phyloP scores from a whole-genome alignment of 2,797 vertebrate species.

The Decapterus maruadsi region DNA sequence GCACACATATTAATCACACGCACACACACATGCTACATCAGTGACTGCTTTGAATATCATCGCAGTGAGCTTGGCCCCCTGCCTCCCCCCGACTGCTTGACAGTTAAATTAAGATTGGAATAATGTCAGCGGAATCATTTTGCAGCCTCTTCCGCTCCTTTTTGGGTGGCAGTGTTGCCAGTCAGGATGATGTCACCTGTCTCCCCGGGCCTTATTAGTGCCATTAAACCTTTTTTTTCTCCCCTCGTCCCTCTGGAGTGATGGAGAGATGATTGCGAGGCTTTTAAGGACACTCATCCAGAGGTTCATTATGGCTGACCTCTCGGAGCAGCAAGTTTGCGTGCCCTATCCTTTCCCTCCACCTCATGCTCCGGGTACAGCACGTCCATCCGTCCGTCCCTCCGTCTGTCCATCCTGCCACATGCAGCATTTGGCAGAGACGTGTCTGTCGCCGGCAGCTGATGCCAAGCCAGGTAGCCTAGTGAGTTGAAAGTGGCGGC shows the following conservation, averaged over 20 bases:
- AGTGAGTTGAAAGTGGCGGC: constrained; percentile 63
- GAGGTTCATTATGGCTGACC: constrained; percentile 64
- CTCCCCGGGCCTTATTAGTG: constrained; percentile 65
- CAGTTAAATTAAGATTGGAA: constrained; percentile 59
- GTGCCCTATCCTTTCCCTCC: constrained; percentile 24
- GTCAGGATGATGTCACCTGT: constrained; percentile 64
- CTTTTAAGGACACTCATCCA: constrained; percentile 59
- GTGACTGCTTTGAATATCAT: constrained; percentile 56
- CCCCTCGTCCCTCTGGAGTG: constrained; percentile 20
- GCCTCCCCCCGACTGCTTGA: constrained; percentile 36
- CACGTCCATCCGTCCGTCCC: constrained; percentile 33
- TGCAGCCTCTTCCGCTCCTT: constrained; percentile 10
- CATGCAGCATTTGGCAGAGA: constrained; percentile 64
- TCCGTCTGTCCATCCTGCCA: constrained; percentile 29
- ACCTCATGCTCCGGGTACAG: constrained; percentile 34
- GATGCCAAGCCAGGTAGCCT: constrained; percentile 71
- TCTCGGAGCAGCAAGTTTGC: constrained; percentile 38
- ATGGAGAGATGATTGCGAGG: constrained; percentile 43
- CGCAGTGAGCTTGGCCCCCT: constrained; percentile 25
- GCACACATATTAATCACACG: background rate
- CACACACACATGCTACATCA: constrained; percentile 17
- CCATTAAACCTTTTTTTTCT: constrained; percentile 52
- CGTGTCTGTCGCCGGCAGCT: constrained; percentile 28
- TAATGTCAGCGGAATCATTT: constrained; percentile 53
- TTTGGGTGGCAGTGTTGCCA: constrained; percentile 31